Evolutionary conservation across 2,888 invertebrate species (phyloP).

Genomic region (Nymphalis c-album): DNA sequence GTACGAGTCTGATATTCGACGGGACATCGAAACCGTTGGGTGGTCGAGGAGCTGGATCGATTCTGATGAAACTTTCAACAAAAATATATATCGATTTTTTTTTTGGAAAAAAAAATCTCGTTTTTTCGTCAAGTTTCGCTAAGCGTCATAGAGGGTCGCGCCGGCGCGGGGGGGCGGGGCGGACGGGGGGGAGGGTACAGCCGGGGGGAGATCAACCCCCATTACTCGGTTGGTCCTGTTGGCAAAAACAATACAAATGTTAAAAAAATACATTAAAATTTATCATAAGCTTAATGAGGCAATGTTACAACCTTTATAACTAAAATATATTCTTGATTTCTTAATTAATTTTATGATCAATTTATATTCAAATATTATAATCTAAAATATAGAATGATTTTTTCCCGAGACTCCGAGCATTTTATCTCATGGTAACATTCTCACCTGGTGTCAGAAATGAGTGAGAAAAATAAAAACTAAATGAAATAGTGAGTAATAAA

Average conservation of each 20-base stretch:
- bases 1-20: slow-evolving; percentile 1
- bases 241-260: neutral
- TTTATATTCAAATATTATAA: too few relatives aligned
- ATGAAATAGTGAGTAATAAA: too few relatives aligned
- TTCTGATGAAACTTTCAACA: slow-evolving; percentile 22
- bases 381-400: too few relatives aligned
- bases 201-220: slow-evolving; percentile 62
- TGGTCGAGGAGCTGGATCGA: slow-evolving; percentile 18
- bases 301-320: too few relatives aligned
- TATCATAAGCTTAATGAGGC: too few relatives aligned
- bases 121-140: slow-evolving; percentile 23
- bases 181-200: slow-evolving; percentile 15
- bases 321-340: too few relatives aligned
- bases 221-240: slow-evolving; percentile 72
- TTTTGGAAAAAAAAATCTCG: slow-evolving; percentile 19
- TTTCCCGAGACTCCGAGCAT: too few relatives aligned
- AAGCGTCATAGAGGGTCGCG: slow-evolving; percentile 14
- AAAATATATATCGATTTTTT: slow-evolving; percentile 25
- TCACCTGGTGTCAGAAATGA: too few relatives aligned
- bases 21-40: neutral
- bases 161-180: slow-evolving; percentile 2
- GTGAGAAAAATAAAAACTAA: too few relatives aligned
- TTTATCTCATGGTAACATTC: too few relatives aligned
- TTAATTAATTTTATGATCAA: too few relatives aligned
- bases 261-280: neutral